Conservation (phyloP, 1,140 invertebrate species). For the Cyphomyrmex costatus region DNA sequence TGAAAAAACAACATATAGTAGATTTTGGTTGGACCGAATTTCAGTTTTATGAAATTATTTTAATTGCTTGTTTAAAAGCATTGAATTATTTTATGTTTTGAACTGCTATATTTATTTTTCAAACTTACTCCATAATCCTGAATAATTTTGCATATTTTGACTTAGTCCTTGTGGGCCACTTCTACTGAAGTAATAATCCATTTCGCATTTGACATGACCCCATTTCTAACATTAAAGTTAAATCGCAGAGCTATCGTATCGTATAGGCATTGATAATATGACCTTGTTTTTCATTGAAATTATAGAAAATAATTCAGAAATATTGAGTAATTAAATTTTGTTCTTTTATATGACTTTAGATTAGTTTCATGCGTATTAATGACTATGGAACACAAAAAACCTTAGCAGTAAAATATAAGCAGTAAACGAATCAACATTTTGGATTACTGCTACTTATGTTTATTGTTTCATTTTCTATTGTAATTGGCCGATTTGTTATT, state of each 20-base stretch:
- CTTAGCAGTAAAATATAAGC: too few relatives aligned
- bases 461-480: too few relatives aligned
- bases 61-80: background rate
- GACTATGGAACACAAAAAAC: too few relatives aligned
- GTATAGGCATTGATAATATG: background rate
- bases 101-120: background rate
- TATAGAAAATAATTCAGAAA: background rate
- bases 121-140: slow-evolving; percentile 5
- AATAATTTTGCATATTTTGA: slow-evolving; percentile 3
- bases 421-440: too few relatives aligned
- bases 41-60: background rate
- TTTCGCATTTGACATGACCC: slow-evolving; percentile 7
- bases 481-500: too few relatives aligned
- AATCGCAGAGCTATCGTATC: slow-evolving; percentile 33
- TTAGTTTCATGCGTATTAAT: too few relatives aligned
- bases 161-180: background rate
- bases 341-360: too few relatives aligned
- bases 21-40: background rate
- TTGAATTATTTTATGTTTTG: background rate
- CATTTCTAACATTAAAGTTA: background rate
- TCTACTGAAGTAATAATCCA: background rate
- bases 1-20: background rate
- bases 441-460: too few relatives aligned
- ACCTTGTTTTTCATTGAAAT: slow-evolving; percentile 7
- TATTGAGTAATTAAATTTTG: too few relatives aligned